Percentiles rank a stretch among this genome's conserved stretches.
These are phyloP conservation scores for Oryzias sinensis DNA, from an alignment of 2,797 vertebrate species.

Conservation along the genomic window DNA sequence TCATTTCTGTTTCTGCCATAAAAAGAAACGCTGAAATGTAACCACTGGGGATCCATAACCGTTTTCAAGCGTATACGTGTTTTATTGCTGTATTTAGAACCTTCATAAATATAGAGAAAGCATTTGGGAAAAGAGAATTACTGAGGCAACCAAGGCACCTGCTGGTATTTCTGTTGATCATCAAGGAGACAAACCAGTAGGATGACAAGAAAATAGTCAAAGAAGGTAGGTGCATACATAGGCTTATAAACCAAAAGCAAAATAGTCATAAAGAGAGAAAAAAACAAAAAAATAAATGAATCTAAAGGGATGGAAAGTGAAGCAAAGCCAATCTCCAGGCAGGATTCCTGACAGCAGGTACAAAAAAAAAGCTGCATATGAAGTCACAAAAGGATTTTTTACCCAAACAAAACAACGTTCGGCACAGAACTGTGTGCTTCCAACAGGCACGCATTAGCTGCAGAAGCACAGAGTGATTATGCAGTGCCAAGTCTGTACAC, in stretches of 20 bases:
- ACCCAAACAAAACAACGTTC: no score
- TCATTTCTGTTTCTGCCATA: conserved; percentile 66
- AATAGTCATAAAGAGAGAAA: neutral
- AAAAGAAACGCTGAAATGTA: conserved; percentile 64
- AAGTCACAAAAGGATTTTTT: neutral
- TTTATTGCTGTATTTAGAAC: conserved; percentile 74
- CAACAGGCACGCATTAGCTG: neutral
- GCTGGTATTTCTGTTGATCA: conserved; percentile 51
- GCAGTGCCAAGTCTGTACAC: conserved; percentile 35
- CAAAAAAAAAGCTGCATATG: conserved; percentile 13
- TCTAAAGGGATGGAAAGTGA: neutral
- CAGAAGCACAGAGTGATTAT: conserved; percentile 28
- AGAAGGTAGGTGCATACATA: neutral
- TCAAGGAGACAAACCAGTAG: conserved; percentile 21
- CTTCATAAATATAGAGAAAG: conserved; percentile 74
- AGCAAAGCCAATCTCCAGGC: no score
- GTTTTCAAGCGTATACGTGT: conserved; percentile 69
- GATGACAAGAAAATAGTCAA: conserved; percentile 7
- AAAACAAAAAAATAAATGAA: neutral
- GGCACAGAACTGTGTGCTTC: neutral
- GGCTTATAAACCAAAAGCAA: neutral
- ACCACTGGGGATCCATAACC: conserved; percentile 73
- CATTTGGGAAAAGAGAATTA: conserved; percentile 48
- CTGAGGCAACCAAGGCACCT: conserved; percentile 56
- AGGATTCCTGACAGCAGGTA: neutral